Evolutionary conservation across 2,888 invertebrate species (phyloP), one percentile per base, ranked within the genome.

Genomic region (Thymelicus sylvestris): DNA sequence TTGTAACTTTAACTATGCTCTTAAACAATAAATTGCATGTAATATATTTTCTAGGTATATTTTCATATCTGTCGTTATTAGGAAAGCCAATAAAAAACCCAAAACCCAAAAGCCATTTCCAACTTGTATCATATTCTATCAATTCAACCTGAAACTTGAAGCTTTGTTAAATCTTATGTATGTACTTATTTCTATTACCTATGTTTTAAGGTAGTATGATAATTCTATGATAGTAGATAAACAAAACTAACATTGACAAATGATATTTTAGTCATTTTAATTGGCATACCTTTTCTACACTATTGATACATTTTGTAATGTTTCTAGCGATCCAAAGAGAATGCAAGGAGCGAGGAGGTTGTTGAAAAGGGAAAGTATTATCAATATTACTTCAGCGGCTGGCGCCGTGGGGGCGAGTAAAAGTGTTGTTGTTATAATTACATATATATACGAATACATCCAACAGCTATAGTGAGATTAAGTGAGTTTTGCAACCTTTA

Each of bases 331-430:
- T 31, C 7, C 10, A 57, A 57, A 66, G 44, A 57, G 44, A 66
- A 66, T 47, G 66, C 57, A 57, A 24, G 44, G 52, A 13, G 66
- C 57, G 47, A 24, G 44, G 52, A 13, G 7, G 44, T 24, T 31
- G 44, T 44, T 66, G 47, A 66, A 66, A 66, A 66, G 66, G 66
- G 57, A 66, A 66, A 66, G 66, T 57, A 66, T 44, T 57, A 24
- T 12, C 44, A 7, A 44, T 10, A 0, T 44, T 44, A 44, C 44
- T 44, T 44, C 44, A 44, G 44, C 55, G 15, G 55, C 24, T 6
- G 57, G 44, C 19, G 57, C 31, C 44, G 44, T 57, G 47, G 24
- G 44, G 24, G 39, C 24, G n/a, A 66, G 66, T 66, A 66, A 66
- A 57, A 66, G 66, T 66, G 41, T 47, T 57, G 31, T 66, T n/a